Evolutionary conservation across 2,797 vertebrate species (phyloP).

Genomic region (Darevskia mixta): DNA sequence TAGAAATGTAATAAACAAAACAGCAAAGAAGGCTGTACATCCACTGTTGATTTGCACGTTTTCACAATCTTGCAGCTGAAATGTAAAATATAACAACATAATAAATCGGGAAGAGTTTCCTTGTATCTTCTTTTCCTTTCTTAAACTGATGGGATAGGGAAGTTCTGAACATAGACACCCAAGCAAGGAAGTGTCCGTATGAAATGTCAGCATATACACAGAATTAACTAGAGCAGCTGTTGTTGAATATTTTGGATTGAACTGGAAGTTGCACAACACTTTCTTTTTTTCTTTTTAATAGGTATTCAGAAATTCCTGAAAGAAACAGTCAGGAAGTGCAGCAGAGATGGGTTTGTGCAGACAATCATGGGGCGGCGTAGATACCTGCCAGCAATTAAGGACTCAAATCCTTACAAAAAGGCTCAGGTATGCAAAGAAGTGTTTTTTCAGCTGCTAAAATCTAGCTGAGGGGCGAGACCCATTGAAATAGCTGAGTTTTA

Average conservation of each 20-base stretch:
- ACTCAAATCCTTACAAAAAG: slow-evolving; percentile 86
- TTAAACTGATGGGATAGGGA: not conserved
- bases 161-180: not conserved
- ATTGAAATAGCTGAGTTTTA: no score
- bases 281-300: slow-evolving; percentile 70
- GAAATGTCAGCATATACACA: not conserved
- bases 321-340: slow-evolving; percentile 90
- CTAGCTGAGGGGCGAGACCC: not conserved
- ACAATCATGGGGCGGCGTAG: slow-evolving; percentile 93
- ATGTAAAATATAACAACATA: not conserved
- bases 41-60: no score
- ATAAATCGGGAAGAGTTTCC: not conserved
- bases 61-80: no score
- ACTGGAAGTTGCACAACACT: not conserved
- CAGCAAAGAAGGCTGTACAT: no score
- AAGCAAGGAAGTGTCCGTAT: no score
- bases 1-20: no score
- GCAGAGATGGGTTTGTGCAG: slow-evolving; percentile 91
- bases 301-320: slow-evolving; percentile 91
- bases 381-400: slow-evolving; percentile 92
- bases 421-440: slow-evolving; percentile 85
- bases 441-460: not conserved
- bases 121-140: not conserved
- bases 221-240: no score
- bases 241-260: not conserved